Evolutionary conservation across 2,113 vertebrate genomes (phyloP).

Genomic region (Sakesphorus luctuosus): DNA sequence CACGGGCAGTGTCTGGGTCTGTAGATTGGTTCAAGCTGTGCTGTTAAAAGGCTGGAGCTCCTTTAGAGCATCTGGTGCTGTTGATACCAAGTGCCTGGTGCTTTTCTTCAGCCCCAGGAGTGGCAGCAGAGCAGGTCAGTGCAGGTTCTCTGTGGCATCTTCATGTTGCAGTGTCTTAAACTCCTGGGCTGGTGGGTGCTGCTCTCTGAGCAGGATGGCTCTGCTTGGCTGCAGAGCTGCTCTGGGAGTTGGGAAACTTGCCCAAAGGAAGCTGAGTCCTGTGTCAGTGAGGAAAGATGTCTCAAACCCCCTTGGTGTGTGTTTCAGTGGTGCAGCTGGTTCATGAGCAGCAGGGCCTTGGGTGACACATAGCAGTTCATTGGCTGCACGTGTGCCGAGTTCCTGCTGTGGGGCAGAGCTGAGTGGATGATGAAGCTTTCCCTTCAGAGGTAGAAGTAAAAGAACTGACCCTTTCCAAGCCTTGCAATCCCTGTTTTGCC

Average conservation of each 20-base stretch:
- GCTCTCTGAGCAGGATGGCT: not conserved
- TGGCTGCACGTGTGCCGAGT: not conserved
- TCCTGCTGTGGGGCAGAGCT: not conserved
- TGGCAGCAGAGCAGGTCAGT: not conserved
- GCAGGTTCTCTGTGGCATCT: not conserved
- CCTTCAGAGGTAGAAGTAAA: not conserved
- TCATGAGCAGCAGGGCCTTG: not conserved
- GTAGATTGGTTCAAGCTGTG: not conserved
- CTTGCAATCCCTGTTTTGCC: not conserved
- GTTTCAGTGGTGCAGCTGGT: not conserved
- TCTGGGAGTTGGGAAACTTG: not conserved
- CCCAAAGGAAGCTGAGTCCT: not conserved
- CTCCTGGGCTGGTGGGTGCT: not conserved
- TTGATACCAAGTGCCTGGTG: not conserved
- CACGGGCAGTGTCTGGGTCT: not conserved
- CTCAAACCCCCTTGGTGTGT: accelerated
- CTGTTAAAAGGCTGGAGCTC: not conserved
- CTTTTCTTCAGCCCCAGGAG: not conserved
- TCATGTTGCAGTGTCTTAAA: not conserved
- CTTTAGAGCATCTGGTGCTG: not conserved
- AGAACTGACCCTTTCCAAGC: not conserved
- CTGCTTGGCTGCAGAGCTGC: not conserved
- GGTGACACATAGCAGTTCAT: not conserved
- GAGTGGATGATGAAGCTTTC: not conserved
- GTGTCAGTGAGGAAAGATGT: not conserved